Evolutionary conservation across 2,888 invertebrate species (phyloP).

Genomic region (Bombyx huttoni): DNA sequence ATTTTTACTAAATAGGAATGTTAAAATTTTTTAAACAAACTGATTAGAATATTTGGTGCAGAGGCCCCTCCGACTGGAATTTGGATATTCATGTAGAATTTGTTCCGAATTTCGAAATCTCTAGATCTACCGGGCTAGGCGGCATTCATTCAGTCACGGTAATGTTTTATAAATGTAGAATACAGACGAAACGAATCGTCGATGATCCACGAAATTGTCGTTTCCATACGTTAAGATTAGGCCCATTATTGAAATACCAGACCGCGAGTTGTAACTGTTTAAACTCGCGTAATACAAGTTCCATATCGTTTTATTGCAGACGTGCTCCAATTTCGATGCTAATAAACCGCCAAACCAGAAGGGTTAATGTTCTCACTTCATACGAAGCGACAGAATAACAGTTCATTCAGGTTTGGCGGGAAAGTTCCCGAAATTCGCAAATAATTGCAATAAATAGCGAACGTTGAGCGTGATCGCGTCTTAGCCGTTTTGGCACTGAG

Average conservation of each 20-base stretch:
- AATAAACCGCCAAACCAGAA: neutral
- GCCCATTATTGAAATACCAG: neutral
- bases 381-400: slow-evolving; percentile 12
- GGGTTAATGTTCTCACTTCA: slow-evolving; percentile 2
- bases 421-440: slow-evolving; percentile 27
- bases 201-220: neutral
- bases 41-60: too few species aligned
- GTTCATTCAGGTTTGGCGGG: slow-evolving; percentile 22
- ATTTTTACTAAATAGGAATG: too few species aligned
- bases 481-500: slow-evolving; percentile 29
- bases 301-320: neutral
- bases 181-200: neutral
- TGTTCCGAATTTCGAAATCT: too few species aligned
- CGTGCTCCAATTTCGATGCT: neutral
- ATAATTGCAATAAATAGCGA: slow-evolving; percentile 45
- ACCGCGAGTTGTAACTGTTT: neutral
- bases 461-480: slow-evolving; percentile 23
- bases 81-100: too few species aligned
- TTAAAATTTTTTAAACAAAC: too few species aligned
- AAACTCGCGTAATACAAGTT: neutral
- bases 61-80: too few species aligned
- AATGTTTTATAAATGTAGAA: neutral
- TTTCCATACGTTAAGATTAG: neutral
- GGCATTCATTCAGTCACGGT: neutral
- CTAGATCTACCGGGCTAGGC: neutral